These are phyloP conservation scores for Willowsia nigromaculata DNA, from an alignment of 2,888 invertebrate species.

Conservation along the genomic window DNA sequence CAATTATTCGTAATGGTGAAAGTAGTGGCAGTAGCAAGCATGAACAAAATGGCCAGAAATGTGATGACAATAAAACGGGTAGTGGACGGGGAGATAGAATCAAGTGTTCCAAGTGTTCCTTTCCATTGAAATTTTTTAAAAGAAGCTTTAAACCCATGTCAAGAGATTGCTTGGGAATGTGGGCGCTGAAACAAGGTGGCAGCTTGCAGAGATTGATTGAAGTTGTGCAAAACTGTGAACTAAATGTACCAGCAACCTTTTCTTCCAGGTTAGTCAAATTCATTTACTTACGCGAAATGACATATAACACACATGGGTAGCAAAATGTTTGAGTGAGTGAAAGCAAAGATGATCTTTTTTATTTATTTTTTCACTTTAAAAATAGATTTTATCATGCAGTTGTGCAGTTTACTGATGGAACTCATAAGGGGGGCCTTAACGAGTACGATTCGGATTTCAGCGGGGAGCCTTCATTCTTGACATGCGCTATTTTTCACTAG, in stretches of 20 bases:
- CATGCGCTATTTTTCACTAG: conserved; percentile 68
- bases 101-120: conserved; percentile 58
- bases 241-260: conserved; percentile 68
- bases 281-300: no score
- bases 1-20: not conserved
- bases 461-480: conserved; percentile 50
- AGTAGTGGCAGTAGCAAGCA: not conserved
- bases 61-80: conserved; percentile 4
- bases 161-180: conserved; percentile 73
- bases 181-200: conserved; percentile 66
- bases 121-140: conserved; percentile 20
- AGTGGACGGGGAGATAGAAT: not conserved
- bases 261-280: conserved; percentile 66
- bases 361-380: not conserved
- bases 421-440: conserved; percentile 29
- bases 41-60: not conserved
- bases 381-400: conserved; percentile 63
- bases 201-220: conserved; percentile 68
- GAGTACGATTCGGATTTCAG: conserved; percentile 50
- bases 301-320: not conserved
- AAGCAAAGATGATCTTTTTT: not conserved
- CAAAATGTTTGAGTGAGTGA: not conserved
- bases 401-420: conserved; percentile 36
- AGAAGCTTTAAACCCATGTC: conserved; percentile 65
- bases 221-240: conserved; percentile 42